Conservation (phyloP, 1,140 invertebrate species). For the Zaprionus ghesquierei region DNA sequence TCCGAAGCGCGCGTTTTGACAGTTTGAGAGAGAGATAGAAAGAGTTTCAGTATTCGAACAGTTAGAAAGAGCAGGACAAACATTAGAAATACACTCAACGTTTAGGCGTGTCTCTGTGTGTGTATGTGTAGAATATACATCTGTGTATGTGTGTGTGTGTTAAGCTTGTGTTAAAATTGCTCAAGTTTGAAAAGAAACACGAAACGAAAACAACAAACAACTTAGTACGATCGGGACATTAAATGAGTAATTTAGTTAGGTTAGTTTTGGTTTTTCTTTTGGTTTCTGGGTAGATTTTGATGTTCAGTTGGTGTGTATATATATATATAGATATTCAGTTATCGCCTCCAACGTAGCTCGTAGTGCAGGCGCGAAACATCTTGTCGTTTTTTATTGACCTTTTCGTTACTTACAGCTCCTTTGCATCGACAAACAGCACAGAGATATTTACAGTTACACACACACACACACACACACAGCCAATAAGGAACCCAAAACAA, state of each 20-base stretch:
- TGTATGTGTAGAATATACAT: constrained; percentile 9
- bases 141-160: constrained; percentile 19
- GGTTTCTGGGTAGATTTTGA: constrained; percentile 1
- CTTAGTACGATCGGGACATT: constrained; percentile 72
- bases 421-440: neutral
- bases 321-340: neutral
- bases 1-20: constrained; percentile 10
- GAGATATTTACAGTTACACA: neutral
- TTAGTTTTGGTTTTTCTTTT: constrained; percentile 17
- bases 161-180: constrained; percentile 1
- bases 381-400: constrained; percentile 10
- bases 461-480: neutral
- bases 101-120: constrained; percentile 23
- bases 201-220: constrained; percentile 64
- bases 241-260: constrained; percentile 52
- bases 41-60: constrained; percentile 7
- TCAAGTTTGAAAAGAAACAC: constrained; percentile 34
- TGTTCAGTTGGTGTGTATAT: constrained; percentile 5
- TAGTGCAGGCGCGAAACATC: neutral
- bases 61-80: constrained; percentile 35
- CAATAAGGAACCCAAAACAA: neutral
- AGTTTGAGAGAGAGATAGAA: neutral
- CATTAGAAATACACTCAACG: constrained; percentile 48
- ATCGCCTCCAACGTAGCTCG: neutral
- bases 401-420: constrained; percentile 31